Conservation (phyloP, 2,888 invertebrate species). For the Thelaira solivaga region DNA sequence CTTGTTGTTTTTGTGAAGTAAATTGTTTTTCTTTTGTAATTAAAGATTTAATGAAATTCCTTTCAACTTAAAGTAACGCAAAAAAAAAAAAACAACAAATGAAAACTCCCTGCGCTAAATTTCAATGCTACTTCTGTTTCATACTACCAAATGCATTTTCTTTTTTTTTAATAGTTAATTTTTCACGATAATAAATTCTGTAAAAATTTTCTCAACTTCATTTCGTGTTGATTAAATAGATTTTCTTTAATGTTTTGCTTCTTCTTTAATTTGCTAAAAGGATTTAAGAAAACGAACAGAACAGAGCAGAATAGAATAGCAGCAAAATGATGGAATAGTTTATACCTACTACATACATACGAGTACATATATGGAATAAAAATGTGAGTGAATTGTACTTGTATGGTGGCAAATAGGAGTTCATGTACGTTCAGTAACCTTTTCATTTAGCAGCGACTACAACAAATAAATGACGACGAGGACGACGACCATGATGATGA, state of each 20-base stretch:
- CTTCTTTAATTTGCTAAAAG: not conserved
- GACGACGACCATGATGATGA: not conserved
- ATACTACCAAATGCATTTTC: slow-evolving; percentile 45
- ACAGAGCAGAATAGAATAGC: slow-evolving; percentile 4
- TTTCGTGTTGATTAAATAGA: slow-evolving; percentile 42
- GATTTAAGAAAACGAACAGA: slow-evolving; percentile 3
- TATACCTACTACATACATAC: slow-evolving; percentile 16
- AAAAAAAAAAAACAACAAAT: not conserved
- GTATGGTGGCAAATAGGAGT: slow-evolving; percentile 48
- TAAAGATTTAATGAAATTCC: slow-evolving; percentile 29
- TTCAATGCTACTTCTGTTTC: slow-evolving; percentile 11
- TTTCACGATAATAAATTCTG: slow-evolving; percentile 23
- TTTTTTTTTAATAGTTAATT: slow-evolving; percentile 43
- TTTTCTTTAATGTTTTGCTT: slow-evolving; percentile 33
- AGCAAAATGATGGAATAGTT: slow-evolving; percentile 40
- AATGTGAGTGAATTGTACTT: slow-evolving; percentile 19
- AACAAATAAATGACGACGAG: not conserved
- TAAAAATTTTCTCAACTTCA: slow-evolving; percentile 4
- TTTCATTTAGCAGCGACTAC: slow-evolving; percentile 23
- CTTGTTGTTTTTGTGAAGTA: too few relatives aligned
- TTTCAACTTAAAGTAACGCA: slow-evolving; percentile 2
- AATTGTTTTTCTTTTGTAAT: slow-evolving; percentile 17
- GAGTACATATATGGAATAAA: slow-evolving; percentile 3
- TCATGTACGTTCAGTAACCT: slow-evolving; percentile 65
- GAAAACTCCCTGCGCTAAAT: slow-evolving; percentile 50